A percentile compares a stretch with the other conserved stretches of the same genome.
These are phyloP conservation scores for Aurelia sp. DNA, from an alignment of 30 jellyfish, hydroid and myxozoan genomes.

Conservation along the genomic window DNA sequence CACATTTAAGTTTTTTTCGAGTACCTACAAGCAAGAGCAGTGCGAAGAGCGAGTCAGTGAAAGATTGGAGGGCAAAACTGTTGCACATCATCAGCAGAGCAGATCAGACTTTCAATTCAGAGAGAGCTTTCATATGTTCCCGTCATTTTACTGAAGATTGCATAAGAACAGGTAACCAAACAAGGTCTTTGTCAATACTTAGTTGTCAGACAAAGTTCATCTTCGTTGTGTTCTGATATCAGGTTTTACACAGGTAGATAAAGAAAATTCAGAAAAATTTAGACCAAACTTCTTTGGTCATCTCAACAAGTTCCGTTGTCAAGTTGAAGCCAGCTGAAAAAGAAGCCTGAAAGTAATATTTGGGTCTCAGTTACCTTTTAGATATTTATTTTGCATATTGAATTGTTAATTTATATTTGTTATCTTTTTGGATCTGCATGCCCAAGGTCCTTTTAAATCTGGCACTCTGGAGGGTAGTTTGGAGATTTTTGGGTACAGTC, in stretches of 20 bases:
- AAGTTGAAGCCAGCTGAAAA: too few relatives aligned
- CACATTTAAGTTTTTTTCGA: slow-evolving; percentile 38
- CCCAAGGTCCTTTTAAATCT: too few relatives aligned
- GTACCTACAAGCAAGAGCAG: slow-evolving; percentile 62
- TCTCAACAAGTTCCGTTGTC: too few relatives aligned
- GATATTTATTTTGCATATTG: too few relatives aligned
- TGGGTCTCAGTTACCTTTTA: too few relatives aligned
- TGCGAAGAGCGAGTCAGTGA: slow-evolving; percentile 33
- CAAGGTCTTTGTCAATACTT: slow-evolving; percentile 16
- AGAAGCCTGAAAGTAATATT: too few relatives aligned
- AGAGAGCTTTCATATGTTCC: slow-evolving; percentile 62
- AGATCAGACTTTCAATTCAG: slow-evolving; percentile 46
- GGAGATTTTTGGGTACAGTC: neutral
- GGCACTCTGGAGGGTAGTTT: neutral
- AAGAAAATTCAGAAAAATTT: slow-evolving; percentile 1
- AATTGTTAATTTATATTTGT: neutral
- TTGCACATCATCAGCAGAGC: slow-evolving; percentile 52
- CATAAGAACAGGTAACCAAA: slow-evolving; percentile 56
- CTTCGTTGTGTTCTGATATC: neutral
- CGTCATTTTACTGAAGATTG: slow-evolving; percentile 62
- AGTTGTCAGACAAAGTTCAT: neutral
- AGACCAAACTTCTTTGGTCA: too few relatives aligned
- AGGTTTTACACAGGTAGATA: neutral
- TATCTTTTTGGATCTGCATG: too few relatives aligned
- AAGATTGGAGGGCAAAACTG: slow-evolving; percentile 58